Evolutionary conservation across 1,140 invertebrate genomes (phyloP).

Genomic region (Leptinotarsa defecta): DNA sequence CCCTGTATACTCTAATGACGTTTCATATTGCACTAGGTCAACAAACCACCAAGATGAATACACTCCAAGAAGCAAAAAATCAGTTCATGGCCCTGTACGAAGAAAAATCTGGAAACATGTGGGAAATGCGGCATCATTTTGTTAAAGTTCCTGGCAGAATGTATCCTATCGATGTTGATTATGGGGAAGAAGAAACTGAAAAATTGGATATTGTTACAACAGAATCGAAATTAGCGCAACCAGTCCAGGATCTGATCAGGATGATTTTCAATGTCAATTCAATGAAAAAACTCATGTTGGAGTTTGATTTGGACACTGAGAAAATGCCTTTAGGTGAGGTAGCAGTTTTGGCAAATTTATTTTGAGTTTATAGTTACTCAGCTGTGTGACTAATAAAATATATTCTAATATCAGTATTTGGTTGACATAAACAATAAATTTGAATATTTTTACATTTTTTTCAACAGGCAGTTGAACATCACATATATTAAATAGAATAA

Average conservation of each 20-base stretch:
- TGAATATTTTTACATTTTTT: too few relatives aligned
- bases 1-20: not conserved
- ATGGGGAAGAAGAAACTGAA: constrained; percentile 64
- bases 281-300: constrained; percentile 92
- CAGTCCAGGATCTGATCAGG: constrained; percentile 83
- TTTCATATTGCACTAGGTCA: constrained; percentile 47
- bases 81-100: constrained; percentile 72
- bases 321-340: constrained; percentile 86
- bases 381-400: too few relatives aligned
- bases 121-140: constrained; percentile 72
- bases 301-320: constrained; percentile 95
- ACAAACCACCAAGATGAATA: constrained; percentile 69
- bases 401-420: too few relatives aligned
- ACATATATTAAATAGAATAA: too few relatives aligned
- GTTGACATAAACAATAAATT: too few relatives aligned
- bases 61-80: constrained; percentile 65
- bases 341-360: not conserved
- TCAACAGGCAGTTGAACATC: too few relatives aligned
- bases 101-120: constrained; percentile 87
- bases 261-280: constrained; percentile 89
- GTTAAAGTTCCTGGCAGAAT: constrained; percentile 80
- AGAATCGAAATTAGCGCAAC: constrained; percentile 72
- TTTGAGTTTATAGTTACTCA: not conserved
- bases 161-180: constrained; percentile 91
- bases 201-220: constrained; percentile 54